phyloP scores from a whole-genome alignment of 2,888 invertebrate species.

The Zygogramma bicolorata region DNA sequence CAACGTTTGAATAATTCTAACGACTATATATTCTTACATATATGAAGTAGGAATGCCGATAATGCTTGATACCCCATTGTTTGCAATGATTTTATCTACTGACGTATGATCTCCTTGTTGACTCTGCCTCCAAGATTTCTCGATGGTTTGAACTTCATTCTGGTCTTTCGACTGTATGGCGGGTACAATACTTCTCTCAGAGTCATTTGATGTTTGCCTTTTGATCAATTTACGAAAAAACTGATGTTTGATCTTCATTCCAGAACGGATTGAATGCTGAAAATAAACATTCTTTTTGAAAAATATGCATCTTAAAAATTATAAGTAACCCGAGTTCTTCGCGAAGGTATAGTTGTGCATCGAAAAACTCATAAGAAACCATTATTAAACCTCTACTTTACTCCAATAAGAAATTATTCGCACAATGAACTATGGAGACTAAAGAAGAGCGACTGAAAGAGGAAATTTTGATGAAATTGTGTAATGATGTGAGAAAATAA shows the following conservation, averaged over 20 bases:
- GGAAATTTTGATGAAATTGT: too few species aligned
- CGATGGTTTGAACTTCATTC: conserved; percentile 4
- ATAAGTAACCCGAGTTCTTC: too few species aligned
- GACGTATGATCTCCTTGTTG: conserved; percentile 4
- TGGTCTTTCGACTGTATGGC: conserved; percentile 1
- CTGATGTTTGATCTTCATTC: conserved; percentile 29
- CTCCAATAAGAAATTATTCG: too few species aligned
- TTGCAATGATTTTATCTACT: background rate
- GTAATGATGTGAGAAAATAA: too few species aligned
- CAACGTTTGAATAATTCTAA: too few species aligned
- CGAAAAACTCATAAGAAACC: too few species aligned
- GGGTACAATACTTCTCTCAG: background rate
- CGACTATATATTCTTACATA: too few species aligned
- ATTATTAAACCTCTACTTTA: too few species aligned
- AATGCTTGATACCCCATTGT: background rate
- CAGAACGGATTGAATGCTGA: conserved; percentile 37
- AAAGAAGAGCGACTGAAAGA: too few species aligned
- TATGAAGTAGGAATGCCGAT: conserved; percentile 25
- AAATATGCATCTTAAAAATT: background rate
- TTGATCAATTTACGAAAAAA: conserved; percentile 42
- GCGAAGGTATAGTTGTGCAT: too few species aligned
- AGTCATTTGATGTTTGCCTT: conserved; percentile 15
- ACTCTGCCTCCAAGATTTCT: conserved; percentile 19
- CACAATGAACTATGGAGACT: too few species aligned
- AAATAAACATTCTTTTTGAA: conserved; percentile 11